These are phyloP conservation scores for Gadus macrocephalus DNA, from an alignment of 2,113 vertebrate genomes.

Conservation along the genomic window DNA sequence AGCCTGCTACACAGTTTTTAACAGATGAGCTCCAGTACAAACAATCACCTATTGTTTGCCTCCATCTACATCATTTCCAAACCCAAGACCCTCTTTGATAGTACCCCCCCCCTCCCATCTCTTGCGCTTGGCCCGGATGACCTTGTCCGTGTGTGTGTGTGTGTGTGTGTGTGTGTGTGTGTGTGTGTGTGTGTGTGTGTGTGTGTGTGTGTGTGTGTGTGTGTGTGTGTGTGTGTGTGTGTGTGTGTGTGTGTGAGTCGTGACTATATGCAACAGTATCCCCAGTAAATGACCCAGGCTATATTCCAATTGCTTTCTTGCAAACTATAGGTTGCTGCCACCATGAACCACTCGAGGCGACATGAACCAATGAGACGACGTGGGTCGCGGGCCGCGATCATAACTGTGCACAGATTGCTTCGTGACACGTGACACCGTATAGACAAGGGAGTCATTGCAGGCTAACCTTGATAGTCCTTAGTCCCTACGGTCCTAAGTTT, in stretches of 20 bases:
- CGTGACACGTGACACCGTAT: constrained; percentile 22
- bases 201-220: no score
- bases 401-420: constrained; percentile 48
- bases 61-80: constrained; percentile 53
- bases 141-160: constrained; percentile 35
- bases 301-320: constrained; percentile 47
- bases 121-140: constrained; percentile 35
- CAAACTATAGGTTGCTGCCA: constrained; percentile 48
- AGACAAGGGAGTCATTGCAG: constrained; percentile 30
- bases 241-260: no score
- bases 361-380: constrained; percentile 26
- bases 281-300: constrained; percentile 49
- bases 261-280: no score
- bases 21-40: constrained; percentile 25
- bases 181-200: no score
- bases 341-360: constrained; percentile 38
- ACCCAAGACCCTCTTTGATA: constrained; percentile 50
- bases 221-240: no score
- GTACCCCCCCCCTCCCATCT: constrained; percentile 43
- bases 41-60: constrained; percentile 4
- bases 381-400: constrained; percentile 4
- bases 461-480: constrained; percentile 33
- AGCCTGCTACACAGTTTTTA: constrained; percentile 20
- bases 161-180: no score
- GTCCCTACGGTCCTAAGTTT: neutral